Base-by-base conservation (phyloP, 2,888 invertebrate species). In the Syrista parreyssii region DNA sequence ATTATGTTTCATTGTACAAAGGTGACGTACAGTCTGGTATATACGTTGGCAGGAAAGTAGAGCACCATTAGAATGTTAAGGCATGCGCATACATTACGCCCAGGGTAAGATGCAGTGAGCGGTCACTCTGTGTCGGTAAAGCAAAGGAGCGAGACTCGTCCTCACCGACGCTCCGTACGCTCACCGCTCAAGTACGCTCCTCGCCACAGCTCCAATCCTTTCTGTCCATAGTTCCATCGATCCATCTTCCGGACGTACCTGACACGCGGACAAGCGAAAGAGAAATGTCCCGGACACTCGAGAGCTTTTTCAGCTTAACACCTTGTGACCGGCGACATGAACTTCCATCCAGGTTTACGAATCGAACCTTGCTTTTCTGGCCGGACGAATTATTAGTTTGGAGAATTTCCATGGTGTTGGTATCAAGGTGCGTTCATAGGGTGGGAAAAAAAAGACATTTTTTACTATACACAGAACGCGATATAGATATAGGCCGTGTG, bases 1-100 rank as follows among this genome's bases (percentile, higher is more conserved):
- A 77, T 77, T 77, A 77, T 77, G 77, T 77, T 77, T 69, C 75
- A 77, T 77, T 77, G 74, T 74, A 75, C 75, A 74, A 68, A 74
- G 74, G 76, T 55, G 55, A 31, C 71, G 71, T 71, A 33, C 31
- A 15, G 32, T 15, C 71, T 9, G 55, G 55, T 23, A 75, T 74
- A 36, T 75, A 77, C 33, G 9, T 55, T 23, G 55, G 74, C 75
- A 74, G 40, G 77, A 77, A 77, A 77, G 77, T 77, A 74, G 77
- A 77, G 77, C 77, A 77, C 69, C 75, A 75, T 77, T 77, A 75
- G 75, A 77, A 77, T 77, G 77, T 77, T 77, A 77, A 77, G 74
- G 75, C 75, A 77, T 77, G 77, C 77, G 77, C 77, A 74, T 77
- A 77, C 77, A 77, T 77, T 77, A 77, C 75, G 55, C 31, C 31